Evolutionary conservation across 2,113 vertebrate genomes (phyloP).

Genomic region (Sturnira hondurensis): DNA sequence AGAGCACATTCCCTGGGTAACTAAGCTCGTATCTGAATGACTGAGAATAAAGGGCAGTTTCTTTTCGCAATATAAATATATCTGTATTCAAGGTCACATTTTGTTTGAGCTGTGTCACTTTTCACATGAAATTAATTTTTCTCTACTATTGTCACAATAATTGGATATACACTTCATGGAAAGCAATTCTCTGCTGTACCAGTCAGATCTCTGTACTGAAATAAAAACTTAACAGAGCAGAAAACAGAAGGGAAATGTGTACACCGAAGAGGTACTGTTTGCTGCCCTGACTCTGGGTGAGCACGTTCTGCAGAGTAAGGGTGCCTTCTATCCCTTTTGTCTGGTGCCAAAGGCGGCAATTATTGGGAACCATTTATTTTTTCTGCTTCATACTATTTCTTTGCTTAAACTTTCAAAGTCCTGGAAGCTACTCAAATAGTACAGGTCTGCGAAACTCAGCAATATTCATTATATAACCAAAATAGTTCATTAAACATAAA

Average conservation of each 20-base stretch:
- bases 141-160: constrained; percentile 40
- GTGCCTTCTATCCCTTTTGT: neutral
- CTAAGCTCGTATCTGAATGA: neutral
- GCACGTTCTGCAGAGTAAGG: rapidly evolving
- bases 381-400: neutral
- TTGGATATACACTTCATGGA: constrained; percentile 41
- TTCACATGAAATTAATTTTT: constrained; percentile 61
- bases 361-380: neutral
- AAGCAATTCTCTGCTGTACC: constrained; percentile 49
- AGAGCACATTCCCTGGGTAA: neutral
- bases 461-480: constrained; percentile 53
- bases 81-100: constrained; percentile 48
- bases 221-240: constrained; percentile 39
- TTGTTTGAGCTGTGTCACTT: constrained; percentile 48
- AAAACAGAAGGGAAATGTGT: neutral
- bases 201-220: constrained; percentile 47
- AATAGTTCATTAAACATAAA: constrained; percentile 61
- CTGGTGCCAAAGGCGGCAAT: neutral
- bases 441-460: neutral
- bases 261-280: neutral
- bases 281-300: neutral
- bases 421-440: constrained; percentile 41
- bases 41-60: neutral
- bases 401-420: constrained; percentile 33
- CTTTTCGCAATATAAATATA: neutral